Base-by-base conservation (phyloP, 2,888 invertebrate genomes). In the Carcina quercana region DNA sequence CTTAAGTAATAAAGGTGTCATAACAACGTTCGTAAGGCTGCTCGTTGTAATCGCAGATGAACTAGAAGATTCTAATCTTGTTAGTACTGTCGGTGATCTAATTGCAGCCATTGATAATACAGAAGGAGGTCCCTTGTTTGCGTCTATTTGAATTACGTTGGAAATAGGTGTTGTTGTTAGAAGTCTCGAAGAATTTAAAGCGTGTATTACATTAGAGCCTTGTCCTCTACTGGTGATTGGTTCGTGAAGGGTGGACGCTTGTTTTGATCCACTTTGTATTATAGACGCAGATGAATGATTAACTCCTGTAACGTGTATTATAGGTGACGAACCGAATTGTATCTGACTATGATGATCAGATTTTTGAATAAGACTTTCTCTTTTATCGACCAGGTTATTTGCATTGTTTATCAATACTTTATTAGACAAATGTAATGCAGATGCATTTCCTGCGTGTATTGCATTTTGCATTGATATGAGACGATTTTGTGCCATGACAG, bases 401-500 rank as follows among this genome's bases (percentile, higher is more conserved):
- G 72, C 56, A 34, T 63, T 72, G 44, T 68, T 79, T 21, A 80
- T 53, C 25, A 82, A 50, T 21, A 80, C 65, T 59, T 82, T 83
- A 44, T 70, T 74, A 12, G 69, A 53, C 24, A 76, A 38, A 42
- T 79, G 79, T 38, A 78, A 42, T 19, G 64, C 39, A 11, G 73
- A 55, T 20, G 72, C 54, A 44, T 68, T 71, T 19, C 65, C 61
- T 13, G 71, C 54, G 30, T 79, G 75, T 27, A 76, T 49, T 17
- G 76, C 62, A 48, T 74, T 76, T 53, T 78, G 76, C 74, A 83
- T 72, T 1, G 79, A 67, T 45, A 83, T 72, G 21, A 85, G 53
- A 21, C 84, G 66, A 52, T 83, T 84, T 50, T 82, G 83, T 6
- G 80, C 69, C 69, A 82, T 64, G 6, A 80, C 66, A 25, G 80